These are phyloP conservation scores for Pteronotus mesoamericanus DNA, from an alignment of 2,797 vertebrate species.

Conservation along the genomic window DNA sequence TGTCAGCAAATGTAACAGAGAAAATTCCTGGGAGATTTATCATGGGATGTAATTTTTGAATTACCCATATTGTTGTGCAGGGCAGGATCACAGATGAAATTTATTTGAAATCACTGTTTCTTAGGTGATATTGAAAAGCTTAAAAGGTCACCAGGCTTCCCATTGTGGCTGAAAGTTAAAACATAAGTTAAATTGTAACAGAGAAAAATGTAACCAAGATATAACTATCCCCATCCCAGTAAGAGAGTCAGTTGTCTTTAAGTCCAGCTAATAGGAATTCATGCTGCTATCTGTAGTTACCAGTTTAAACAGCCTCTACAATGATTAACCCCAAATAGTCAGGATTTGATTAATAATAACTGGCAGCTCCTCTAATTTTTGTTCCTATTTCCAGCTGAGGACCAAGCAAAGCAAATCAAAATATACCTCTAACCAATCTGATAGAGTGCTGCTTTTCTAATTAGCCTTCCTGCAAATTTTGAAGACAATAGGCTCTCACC, in stretches of 20 bases:
- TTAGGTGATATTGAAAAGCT: conserved; percentile 19
- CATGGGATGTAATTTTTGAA: conserved; percentile 17
- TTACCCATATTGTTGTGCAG: conserved; percentile 10
- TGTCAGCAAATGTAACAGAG: conserved; percentile 37
- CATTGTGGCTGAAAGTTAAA: neutral
- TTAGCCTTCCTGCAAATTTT: neutral
- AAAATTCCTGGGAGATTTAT: conserved; percentile 26
- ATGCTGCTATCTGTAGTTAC: neutral
- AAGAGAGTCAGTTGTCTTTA: neutral
- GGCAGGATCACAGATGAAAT: neutral
- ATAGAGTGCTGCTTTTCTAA: neutral
- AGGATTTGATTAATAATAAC: neutral
- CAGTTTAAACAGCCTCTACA: neutral
- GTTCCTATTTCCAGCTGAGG: neutral
- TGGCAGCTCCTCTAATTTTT: neutral
- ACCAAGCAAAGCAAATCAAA: neutral
- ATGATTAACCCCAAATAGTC: neutral
- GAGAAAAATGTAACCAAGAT: neutral
- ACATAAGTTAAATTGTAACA: neutral
- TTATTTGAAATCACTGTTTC: conserved; percentile 18
- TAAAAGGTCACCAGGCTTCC: conserved; percentile 24
- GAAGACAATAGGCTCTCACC: neutral
- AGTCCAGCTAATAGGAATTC: neutral
- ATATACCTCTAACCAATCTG: too few species aligned
- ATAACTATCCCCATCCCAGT: neutral